Conservation (phyloP, 2,888 invertebrate genomes). For the Osmoderma eremita region DNA sequence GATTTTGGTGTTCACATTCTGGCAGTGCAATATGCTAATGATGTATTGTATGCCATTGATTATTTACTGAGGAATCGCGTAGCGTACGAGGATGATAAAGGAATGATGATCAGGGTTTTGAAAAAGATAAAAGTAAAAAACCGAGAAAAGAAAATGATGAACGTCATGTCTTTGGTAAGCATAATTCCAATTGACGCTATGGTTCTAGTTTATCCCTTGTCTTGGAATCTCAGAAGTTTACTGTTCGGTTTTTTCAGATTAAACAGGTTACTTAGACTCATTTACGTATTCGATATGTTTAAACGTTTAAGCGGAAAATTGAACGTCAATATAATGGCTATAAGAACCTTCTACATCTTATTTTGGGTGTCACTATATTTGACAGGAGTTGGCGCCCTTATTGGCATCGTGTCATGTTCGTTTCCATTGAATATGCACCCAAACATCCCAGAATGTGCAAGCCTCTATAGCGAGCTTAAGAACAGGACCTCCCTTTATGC, state of each 20-base stretch:
- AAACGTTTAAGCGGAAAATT: constrained; percentile 24
- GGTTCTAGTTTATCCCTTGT: constrained; percentile 30
- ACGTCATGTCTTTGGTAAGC: constrained; percentile 34
- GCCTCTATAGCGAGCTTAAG: not conserved
- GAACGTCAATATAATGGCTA: constrained; percentile 24
- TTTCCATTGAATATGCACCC: constrained; percentile 29
- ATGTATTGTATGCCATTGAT: constrained; percentile 41
- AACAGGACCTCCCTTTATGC: constrained; percentile 18
- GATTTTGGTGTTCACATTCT: constrained; percentile 27
- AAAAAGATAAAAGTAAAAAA: constrained; percentile 31
- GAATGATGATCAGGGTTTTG: constrained; percentile 36
- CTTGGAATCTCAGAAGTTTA: not conserved
- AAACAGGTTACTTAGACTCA: constrained; percentile 40
- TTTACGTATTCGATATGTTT: constrained; percentile 37
- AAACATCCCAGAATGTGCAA: constrained; percentile 10
- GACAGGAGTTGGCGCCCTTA: constrained; percentile 17
- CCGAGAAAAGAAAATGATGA: constrained; percentile 8
- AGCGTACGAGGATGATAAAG: constrained; percentile 40
- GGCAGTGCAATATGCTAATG: constrained; percentile 41
- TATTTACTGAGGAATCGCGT: constrained; percentile 37
- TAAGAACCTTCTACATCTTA: constrained; percentile 24
- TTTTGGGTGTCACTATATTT: constrained; percentile 34
- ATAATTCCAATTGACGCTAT: constrained; percentile 44
- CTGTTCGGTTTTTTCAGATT: constrained; percentile 33
- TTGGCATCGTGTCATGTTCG: constrained; percentile 30